These are phyloP conservation scores for Aratinga solstitialis DNA, from an alignment of 2,797 vertebrate species.

Conservation along the genomic window DNA sequence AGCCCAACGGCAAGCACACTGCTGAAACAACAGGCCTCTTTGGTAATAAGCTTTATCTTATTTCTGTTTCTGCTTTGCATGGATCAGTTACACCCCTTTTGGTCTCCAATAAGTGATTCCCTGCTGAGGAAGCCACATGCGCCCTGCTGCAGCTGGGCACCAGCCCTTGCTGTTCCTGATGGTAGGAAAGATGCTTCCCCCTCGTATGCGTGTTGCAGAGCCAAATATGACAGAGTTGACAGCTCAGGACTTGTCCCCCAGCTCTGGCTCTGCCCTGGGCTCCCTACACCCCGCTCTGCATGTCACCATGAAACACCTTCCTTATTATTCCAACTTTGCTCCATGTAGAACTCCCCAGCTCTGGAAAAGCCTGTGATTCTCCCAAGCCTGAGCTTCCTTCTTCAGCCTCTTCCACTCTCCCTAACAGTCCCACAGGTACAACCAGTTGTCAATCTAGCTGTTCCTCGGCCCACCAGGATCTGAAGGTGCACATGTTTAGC, in stretches of 20 bases:
- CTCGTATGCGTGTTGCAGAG: neutral
- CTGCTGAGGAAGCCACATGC: neutral
- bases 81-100: slow-evolving; percentile 1
- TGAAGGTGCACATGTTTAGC: neutral
- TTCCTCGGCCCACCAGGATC: neutral
- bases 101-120: neutral
- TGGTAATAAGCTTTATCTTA: slow-evolving; percentile 31
- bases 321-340: neutral
- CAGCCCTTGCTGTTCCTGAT: neutral
- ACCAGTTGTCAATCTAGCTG: slow-evolving; percentile 14
- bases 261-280: neutral
- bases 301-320: neutral
- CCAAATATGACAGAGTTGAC: neutral
- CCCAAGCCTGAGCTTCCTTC: neutral
- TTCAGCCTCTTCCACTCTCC: neutral
- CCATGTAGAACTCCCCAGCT: neutral
- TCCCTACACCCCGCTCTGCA: neutral
- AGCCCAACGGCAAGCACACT: neutral
- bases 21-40: neutral
- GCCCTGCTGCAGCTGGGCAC: neutral
- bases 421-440: neutral
- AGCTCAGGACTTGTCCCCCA: neutral
- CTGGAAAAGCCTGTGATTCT: neutral
- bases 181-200: neutral
- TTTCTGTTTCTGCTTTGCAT: neutral